Evolutionary conservation across 2,113 vertebrate genomes (phyloP), one percentile per base, ranked within the genome.

Genomic region (Anseranas semipalmata): DNA sequence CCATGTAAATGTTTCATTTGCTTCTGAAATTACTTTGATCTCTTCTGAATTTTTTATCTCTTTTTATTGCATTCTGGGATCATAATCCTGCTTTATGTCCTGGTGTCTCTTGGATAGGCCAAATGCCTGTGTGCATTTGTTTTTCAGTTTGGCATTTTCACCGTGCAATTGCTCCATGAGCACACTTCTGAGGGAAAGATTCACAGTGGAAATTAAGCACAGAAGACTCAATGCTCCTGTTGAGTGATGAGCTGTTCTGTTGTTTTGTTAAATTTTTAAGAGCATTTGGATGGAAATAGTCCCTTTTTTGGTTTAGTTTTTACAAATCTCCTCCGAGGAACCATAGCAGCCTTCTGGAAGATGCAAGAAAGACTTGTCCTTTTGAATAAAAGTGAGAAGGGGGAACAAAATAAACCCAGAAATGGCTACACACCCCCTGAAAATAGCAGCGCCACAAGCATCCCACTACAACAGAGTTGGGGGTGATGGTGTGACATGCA

Each of bases 11-110:
- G 92, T 97, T 96, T 91, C 86, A 82, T 96, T 95, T 96, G 90
- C 87, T 82, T 74, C 89, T 5, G 15, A 95, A 95, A 97, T 90
- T 53, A 65, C 94, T 97, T 95, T 96, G 93, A 96, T 97, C 89
- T 93, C 89, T 24, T 68, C 62, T 89, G 82, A 88, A 93, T 90
- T 92, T 94, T 97, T 96, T 88, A 96, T 96, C 82, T 96, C 82
- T 81, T 76, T 95, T 94, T 85, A 91, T 88, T 95, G 89, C 72
- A 15, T 93, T 85, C 79, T 35, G 59, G 87, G 76, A 73, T 82
- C 53, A 13, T 97, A 96, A 97, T 95, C 86, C 96, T 89, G 85
- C 91, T 97, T 97, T 97, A 97, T 85, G 71, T 85, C 94, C 92
- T 30, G 76, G 75, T 82, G 56, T 90, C 87, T 94, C 81, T 79